Evolutionary conservation across 1,140 invertebrate genomes (phyloP), one percentile per base, ranked within the genome.

Genomic region (Adelges cooleyi): DNA sequence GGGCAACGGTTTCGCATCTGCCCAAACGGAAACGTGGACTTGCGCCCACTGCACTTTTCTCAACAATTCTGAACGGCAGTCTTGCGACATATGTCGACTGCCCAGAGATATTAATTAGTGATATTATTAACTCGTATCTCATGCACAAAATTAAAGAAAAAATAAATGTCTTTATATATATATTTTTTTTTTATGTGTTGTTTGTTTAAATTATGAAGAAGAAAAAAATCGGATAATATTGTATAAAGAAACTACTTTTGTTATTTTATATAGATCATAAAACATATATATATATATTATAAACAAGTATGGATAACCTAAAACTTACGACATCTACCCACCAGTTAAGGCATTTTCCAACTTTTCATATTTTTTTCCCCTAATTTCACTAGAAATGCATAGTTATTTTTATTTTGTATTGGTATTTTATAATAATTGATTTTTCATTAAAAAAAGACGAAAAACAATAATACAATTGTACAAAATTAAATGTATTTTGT

Each of bases 1-100:
- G 10, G 56, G 56, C 2, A 62, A 62, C 15, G 56, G 56, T 33
- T 62, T 62, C 46, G 56, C 56, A 33, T 62, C 56, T 15, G 40
- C 27, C 9, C 40, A 13, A 2, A 33, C 42, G 33, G 56, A 76
- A 44, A 75, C 83, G 65, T 97, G 94, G 94, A 92, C 89, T 11
- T 97, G 94, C 76, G 81, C 82, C 66, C 85, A 92, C 71, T 97
- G 94, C 80, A 97, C 94, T 66, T 97, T 86, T 75, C 81, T 94
- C 70, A 98, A 98, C 80, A 80, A 80, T 66, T 75, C 83, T 50
- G 81, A 84, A 50, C 77, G 82, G 51, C 80, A 77, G 62, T 81
- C 80, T 67, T 97, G 93, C 79, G 93, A 96, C 74, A 95, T 96
- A 81, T 97, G 94, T 78, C 84, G 83, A 71, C 80, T 96, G 73